Conservation (phyloP, 2,797 vertebrate genomes). For the Ctenopoma kingsleyae region DNA sequence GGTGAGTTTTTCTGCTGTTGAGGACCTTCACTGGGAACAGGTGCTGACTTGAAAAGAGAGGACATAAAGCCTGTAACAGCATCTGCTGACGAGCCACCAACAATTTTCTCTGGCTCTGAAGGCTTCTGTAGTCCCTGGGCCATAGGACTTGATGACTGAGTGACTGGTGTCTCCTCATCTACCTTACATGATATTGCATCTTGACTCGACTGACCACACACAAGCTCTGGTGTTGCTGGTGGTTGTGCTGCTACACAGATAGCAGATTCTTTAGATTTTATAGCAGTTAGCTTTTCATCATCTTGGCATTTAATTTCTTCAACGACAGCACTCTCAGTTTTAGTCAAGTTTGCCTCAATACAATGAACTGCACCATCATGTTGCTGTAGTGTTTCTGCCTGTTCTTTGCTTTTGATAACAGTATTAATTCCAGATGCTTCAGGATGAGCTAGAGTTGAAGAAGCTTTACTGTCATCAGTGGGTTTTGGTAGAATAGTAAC, state of each 20-base stretch:
- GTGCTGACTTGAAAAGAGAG: conserved; percentile 78
- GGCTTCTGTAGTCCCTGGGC: conserved; percentile 72
- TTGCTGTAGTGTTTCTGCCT: conserved; percentile 37
- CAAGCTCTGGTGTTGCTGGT: conserved; percentile 25
- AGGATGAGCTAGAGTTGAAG: conserved; percentile 1
- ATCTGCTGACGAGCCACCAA: conserved; percentile 87
- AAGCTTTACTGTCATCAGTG: conserved; percentile 32
- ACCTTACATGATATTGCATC: conserved; percentile 44
- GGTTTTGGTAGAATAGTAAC: conserved; percentile 27
- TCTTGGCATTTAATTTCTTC: conserved; percentile 41
- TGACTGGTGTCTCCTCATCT: conserved; percentile 33
- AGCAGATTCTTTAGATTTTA: conserved; percentile 50
- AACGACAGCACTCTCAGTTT: conserved; percentile 36
- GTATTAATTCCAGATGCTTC: conserved; percentile 29
- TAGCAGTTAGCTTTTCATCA: conserved; percentile 27
- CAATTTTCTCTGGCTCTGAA: conserved; percentile 81
- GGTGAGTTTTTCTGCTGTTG: conserved; percentile 85
- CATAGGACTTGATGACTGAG: conserved; percentile 30
- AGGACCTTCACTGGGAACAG: conserved; percentile 62
- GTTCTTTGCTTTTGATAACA: conserved; percentile 32
- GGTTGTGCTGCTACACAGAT: conserved; percentile 28
- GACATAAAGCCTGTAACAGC: conserved; percentile 91
- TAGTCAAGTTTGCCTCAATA: conserved; percentile 28
- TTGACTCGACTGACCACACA: conserved; percentile 41
- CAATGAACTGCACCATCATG: conserved; percentile 12